phyloP scores from a whole-genome alignment of 64 coral and sea anemone species.

The Porites lutea region DNA sequence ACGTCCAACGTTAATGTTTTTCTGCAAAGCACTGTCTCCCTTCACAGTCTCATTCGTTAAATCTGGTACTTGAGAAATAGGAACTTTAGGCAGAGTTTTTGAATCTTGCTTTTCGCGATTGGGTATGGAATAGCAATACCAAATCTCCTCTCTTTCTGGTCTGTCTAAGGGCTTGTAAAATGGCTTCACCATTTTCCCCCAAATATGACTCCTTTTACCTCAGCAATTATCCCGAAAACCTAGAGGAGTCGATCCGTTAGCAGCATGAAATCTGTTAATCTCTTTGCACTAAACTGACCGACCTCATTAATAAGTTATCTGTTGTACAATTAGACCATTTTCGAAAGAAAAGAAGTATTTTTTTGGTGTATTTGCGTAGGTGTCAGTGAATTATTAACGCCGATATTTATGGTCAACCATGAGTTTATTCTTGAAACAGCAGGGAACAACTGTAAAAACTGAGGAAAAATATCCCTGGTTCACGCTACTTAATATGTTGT shows the following conservation, averaged over 20 bases:
- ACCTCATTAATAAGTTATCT: no score
- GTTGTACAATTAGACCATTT: no score
- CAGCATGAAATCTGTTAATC: neutral
- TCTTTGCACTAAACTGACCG: neutral
- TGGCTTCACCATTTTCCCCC: conserved; percentile 45
- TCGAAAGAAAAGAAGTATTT: no score
- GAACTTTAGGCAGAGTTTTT: conserved; percentile 3
- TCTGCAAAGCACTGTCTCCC: neutral
- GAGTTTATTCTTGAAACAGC: no score
- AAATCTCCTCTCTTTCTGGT: conserved; percentile 66
- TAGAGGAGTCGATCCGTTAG: neutral
- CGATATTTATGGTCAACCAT: no score
- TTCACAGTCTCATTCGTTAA: conserved; percentile 24
- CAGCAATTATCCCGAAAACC: neutral
- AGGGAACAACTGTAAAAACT: no score
- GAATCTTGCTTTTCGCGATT: neutral
- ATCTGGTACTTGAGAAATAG: conserved; percentile 71
- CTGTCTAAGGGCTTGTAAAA: conserved; percentile 73
- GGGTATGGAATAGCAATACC: conserved; percentile 48
- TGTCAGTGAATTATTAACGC: no score
- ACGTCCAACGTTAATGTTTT: neutral
- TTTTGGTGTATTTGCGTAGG: no score
- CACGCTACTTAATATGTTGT: neutral
- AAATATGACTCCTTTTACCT: neutral
- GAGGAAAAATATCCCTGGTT: no score